A percentile compares a stretch with the other conserved stretches of the same genome.
Conservation (phyloP, 2,888 invertebrate species). For the Yponomeuta malinellus region DNA sequence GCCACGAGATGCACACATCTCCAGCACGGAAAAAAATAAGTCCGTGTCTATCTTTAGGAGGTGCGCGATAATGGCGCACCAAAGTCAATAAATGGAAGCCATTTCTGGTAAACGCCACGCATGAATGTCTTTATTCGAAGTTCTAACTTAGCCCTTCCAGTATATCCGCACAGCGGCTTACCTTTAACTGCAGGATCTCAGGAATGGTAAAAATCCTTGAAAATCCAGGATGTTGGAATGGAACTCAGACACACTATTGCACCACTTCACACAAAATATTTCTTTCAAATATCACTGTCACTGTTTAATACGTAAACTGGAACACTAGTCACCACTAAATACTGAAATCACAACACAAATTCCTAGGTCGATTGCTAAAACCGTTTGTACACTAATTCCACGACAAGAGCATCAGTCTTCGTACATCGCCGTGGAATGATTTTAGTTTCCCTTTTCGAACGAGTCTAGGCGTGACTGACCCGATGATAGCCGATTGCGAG, state of each 20-base stretch:
- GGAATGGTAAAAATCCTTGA: constrained; percentile 58
- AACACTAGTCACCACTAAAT: constrained; percentile 64
- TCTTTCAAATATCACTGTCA: constrained; percentile 45
- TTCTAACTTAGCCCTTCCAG: constrained; percentile 17
- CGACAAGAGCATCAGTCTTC: constrained; percentile 73
- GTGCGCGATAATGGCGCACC: constrained; percentile 72
- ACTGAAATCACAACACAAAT: constrained; percentile 64
- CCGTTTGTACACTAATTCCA: constrained; percentile 60
- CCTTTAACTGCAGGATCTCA: constrained; percentile 48
- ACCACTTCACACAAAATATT: constrained; percentile 59
- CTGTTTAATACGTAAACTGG: constrained; percentile 46
- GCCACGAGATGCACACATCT: constrained; percentile 14
- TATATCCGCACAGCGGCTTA: constrained; percentile 39
- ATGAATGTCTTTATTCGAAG: constrained; percentile 27
- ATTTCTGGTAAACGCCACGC: constrained; percentile 61
- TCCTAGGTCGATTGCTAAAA: constrained; percentile 49
- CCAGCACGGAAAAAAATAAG: constrained; percentile 23
- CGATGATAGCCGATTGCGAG: constrained; percentile 54
- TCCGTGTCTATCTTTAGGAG: constrained; percentile 29
- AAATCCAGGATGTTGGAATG: constrained; percentile 56
- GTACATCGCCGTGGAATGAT: constrained; percentile 72
- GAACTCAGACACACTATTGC: constrained; percentile 55
- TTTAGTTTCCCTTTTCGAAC: constrained; percentile 72
- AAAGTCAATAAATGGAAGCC: constrained; percentile 72
- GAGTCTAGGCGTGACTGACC: constrained; percentile 73